Base-by-base conservation (phyloP, 1,140 invertebrate species). In the Mercenaria mercenaria region DNA sequence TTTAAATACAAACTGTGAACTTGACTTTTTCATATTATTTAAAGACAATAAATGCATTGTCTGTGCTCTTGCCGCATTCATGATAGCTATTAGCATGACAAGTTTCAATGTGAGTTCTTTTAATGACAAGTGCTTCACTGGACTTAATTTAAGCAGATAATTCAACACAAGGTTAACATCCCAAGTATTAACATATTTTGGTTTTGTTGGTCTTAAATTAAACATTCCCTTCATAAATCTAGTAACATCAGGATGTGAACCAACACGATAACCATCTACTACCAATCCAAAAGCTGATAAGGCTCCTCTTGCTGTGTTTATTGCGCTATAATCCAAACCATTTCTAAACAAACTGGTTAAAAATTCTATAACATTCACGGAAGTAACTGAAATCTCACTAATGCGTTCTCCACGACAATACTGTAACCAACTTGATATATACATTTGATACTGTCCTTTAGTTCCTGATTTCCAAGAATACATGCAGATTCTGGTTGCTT, bases 171-270 rank as follows among this genome's bases (percentile, higher is more conserved):
- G 61, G 18, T 50, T n/a, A 39, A 92, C 86, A 87, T 92, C 83
- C 86, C 91, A 92, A n/a, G 77, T 85, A 26, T 20, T 32, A 37
- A 37, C 23, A 76, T 92, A 90, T 61, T 32, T 72, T 23, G 81
- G 81, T 39, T 47, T 34, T 29, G 85, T 23, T 26, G 89, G 91
- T 72, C 76, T 47, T 6, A 81, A 47, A 41, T 81, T 83, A 76
- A 85, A 92, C 3, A 92, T 69, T 23, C 91, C 86, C 72, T 90
- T 88, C 74, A 91, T 47, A 67, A 83, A 90, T 59, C 89, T 61
- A 52, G 77, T 59, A 47, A 92, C 67, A n/a, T 89, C 3, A 11
- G 82, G 86, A 59, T 92, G 91, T 43, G 23, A 59, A 29, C 88
- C 84, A 32, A 79, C 64, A 15, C 43, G 13, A 52, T 64, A 52